Percentiles rank a stretch among this genome's conserved stretches.
Conservation (phyloP, 1,140 invertebrate species). For the Sesamia nonagrioides region DNA sequence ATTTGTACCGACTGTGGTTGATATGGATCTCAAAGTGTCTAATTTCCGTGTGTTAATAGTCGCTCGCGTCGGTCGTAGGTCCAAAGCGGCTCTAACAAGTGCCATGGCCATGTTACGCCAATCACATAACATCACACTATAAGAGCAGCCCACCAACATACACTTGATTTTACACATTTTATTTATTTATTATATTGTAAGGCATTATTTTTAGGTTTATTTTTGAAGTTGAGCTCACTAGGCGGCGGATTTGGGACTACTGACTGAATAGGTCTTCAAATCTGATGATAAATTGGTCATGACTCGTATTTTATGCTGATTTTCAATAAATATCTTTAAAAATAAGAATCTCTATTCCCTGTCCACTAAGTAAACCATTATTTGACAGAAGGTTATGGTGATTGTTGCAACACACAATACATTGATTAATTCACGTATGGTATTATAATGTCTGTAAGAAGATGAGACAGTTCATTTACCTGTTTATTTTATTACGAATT, state of each 20-base stretch:
- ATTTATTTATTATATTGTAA: not conserved
- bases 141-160: constrained; percentile 12
- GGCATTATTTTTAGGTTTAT: not conserved
- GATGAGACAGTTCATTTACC: no score
- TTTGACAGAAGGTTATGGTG: no score
- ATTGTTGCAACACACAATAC: no score
- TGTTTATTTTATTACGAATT: no score
- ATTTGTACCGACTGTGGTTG: no score
- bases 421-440: no score
- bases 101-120: not conserved
- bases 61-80: not conserved
- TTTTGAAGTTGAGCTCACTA: not conserved
- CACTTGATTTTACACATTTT: not conserved
- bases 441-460: no score
- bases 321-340: no score
- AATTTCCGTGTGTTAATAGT: not conserved
- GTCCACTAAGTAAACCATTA: no score
- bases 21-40: no score
- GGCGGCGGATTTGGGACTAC: not conserved
- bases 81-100: constrained; percentile 15
- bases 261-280: not conserved
- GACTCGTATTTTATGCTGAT: no score
- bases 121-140: constrained; percentile 27
- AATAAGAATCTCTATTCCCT: no score
- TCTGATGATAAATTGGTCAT: not conserved